phyloP scores from a whole-genome alignment of 1,140 invertebrate genomes.

The Thereuonema tuberculata region DNA sequence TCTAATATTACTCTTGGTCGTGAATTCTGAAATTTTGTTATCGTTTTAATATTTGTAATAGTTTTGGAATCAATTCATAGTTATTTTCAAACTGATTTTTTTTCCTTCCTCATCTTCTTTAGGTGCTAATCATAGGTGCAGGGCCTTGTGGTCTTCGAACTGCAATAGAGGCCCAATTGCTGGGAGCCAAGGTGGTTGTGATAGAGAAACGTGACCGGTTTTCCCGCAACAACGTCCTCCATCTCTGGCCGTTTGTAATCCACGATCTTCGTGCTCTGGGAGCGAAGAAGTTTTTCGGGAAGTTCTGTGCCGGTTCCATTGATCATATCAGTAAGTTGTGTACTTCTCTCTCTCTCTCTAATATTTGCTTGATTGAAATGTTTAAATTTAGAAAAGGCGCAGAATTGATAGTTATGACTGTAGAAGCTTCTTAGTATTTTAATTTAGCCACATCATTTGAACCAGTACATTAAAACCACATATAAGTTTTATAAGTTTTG shows the following conservation, averaged over 20 bases:
- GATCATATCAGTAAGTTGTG: conserved; percentile 77
- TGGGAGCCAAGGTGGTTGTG: conserved; percentile 89
- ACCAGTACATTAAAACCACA: no score
- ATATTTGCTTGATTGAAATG: conserved; percentile 4
- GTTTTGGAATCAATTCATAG: no score
- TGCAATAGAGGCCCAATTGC: conserved; percentile 89
- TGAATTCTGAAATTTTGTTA: no score
- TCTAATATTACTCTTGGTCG: no score
- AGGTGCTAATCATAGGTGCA: conserved; percentile 80
- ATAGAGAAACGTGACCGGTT: conserved; percentile 85
- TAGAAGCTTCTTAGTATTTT: no score
- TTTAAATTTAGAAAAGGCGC: conserved; percentile 23
- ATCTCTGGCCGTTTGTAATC: conserved; percentile 98
- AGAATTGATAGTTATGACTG: no score
- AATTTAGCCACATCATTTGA: no score
- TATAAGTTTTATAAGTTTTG: no score
- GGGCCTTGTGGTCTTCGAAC: conserved; percentile 89
- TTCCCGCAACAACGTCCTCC: conserved; percentile 92
- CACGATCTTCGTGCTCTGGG: conserved; percentile 85
- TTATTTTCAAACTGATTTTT: neutral
- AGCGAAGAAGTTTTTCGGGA: conserved; percentile 97
- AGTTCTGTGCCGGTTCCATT: conserved; percentile 96
- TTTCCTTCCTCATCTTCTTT: conserved; percentile 6
- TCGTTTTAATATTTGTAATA: no score
- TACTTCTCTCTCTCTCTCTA: conserved; percentile 9